A percentile compares a stretch with the other conserved stretches of the same genome.
These are phyloP conservation scores for Platyura marginata DNA, from an alignment of 1,140 invertebrate genomes.

Conservation along the genomic window DNA sequence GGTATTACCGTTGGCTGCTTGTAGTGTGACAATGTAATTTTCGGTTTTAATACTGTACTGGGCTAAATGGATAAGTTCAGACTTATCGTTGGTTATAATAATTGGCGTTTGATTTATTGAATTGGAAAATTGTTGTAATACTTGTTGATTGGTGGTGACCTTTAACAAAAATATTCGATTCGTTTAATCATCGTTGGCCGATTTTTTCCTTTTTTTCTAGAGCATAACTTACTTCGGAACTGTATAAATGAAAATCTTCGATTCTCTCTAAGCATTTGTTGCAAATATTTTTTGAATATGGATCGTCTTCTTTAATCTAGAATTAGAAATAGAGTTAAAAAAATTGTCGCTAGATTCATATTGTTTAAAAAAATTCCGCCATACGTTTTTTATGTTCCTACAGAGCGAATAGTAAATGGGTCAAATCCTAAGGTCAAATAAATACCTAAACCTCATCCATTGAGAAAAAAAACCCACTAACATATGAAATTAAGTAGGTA, in stretches of 20 bases:
- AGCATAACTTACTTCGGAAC: not conserved
- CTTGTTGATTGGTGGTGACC: not conserved
- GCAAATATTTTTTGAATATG: not conserved
- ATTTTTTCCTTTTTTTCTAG: not conserved
- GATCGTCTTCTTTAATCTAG: not conserved
- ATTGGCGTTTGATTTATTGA: not conserved
- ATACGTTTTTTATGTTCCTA: not conserved
- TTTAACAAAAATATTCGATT: no score
- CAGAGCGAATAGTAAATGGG: not conserved
- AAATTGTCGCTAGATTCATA: not conserved
- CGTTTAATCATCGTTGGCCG: no score
- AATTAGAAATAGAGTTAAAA: not conserved
- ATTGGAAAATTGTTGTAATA: not conserved
- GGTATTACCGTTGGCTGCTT: no score
- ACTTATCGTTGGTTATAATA: not conserved
- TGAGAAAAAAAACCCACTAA: no score
- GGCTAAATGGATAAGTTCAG: not conserved
- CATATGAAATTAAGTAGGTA: no score
- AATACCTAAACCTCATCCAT: not conserved
- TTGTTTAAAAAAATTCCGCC: not conserved
- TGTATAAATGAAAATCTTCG: not conserved
- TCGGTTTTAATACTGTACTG: not conserved
- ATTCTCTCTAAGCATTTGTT: not conserved
- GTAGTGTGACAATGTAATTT: no score
- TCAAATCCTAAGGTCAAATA: not conserved